phyloP scores from a whole-genome alignment of 2,797 vertebrate species.

The Crossoptilon crossoptilon region DNA sequence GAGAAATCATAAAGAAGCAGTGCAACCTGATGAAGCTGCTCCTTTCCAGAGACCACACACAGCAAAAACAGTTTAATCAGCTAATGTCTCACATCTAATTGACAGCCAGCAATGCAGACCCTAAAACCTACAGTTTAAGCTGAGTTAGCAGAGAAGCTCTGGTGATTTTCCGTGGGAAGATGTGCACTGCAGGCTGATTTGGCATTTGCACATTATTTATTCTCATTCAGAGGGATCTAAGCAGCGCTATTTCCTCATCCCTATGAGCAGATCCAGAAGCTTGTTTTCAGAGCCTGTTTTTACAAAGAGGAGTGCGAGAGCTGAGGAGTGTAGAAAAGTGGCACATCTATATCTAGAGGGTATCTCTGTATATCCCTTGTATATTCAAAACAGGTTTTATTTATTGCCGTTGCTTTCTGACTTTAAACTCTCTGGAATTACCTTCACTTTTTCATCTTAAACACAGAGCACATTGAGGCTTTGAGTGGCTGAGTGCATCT shows the following conservation, averaged over 20 bases:
- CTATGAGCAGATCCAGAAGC: background rate
- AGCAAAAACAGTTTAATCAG: background rate
- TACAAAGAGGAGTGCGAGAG: background rate
- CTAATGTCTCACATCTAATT: background rate
- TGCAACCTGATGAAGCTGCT: background rate
- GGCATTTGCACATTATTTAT: background rate
- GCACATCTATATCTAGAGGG: background rate
- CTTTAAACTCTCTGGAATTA: conserved; percentile 13
- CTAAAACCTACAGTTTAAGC: background rate
- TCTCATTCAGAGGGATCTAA: background rate
- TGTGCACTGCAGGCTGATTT: background rate
- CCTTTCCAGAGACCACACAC: background rate
- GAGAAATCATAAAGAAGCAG: background rate
- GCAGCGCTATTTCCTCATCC: background rate
- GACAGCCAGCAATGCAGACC: background rate
- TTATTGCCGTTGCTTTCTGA: background rate
- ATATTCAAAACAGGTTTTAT: conserved; percentile 14
- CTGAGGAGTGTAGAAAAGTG: background rate
- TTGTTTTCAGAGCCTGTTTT: background rate
- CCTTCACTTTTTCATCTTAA: background rate
- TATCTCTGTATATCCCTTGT: background rate
- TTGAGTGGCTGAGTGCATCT: background rate
- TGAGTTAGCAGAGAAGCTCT: background rate
- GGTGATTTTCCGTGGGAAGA: background rate
- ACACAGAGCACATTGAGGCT: background rate